Evolutionary conservation across 1,140 invertebrate species (phyloP), one percentile per base, ranked within the genome.

Genomic region (Himalopsyche phryganea): DNA sequence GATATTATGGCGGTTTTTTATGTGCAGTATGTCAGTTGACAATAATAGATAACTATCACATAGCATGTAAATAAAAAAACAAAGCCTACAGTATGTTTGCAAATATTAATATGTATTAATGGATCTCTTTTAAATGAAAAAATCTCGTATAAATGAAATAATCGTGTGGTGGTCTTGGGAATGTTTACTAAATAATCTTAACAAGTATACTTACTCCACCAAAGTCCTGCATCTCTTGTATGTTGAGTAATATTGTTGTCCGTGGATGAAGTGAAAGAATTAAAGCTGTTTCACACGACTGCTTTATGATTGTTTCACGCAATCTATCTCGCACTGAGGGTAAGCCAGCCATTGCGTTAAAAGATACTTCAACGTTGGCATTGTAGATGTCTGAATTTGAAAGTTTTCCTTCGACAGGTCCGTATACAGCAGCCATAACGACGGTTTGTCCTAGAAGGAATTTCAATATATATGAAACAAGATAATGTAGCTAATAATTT

Each of bases 171-270:
- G n/a, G n/a, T n/a, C n/a, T n/a, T n/a, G n/a, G n/a, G n/a, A n/a
- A n/a, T n/a, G n/a, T n/a, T n/a, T n/a, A n/a, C n/a, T n/a, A n/a
- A n/a, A n/a, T n/a, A n/a, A 44, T 15, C 45, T 35, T 5, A 40
- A 40, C n/a, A 13, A 19, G 35, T 51, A 53, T 20, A 71, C 77
- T 80, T 79, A 94, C 89, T 57, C 89, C 89, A 58, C 91, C 90
- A 69, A 78, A 82, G 77, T 93, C 85, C 75, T 95, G 87, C 64
- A 95, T 75, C 78, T 96, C 92, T 76, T 96, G 92, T 53, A 95
- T 67, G 61, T 88, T 87, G 13, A 96, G 75, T 7, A 81, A 83
- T 58, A 95, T 84, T 15, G 85, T 80, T 6, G 91, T 84, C 28
- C 90, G 78, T 4, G 92, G 92, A 77, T 93, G 86, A 14, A 90